phyloP scores from a whole-genome alignment of 1,140 invertebrate species.

The Microplitis mediator region DNA sequence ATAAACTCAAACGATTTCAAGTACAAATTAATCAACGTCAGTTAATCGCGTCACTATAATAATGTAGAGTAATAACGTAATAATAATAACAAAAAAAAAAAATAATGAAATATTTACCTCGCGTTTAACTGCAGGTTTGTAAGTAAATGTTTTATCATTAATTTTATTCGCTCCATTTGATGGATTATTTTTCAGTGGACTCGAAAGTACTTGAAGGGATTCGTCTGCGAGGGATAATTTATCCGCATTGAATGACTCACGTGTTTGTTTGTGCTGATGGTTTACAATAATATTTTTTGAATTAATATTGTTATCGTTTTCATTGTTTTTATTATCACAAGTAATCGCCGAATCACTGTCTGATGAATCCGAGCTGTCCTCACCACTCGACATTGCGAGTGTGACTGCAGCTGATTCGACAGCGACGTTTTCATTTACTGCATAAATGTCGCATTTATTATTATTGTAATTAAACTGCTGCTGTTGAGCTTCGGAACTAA shows the following conservation, averaged over 20 bases:
- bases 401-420: conserved; percentile 42
- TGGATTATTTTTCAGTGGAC: not conserved
- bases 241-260: conserved; percentile 29
- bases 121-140: not conserved
- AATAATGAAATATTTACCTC: conserved; percentile 15
- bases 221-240: not conserved
- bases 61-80: too few relatives aligned
- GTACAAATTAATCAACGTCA: conserved; percentile 22
- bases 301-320: not conserved
- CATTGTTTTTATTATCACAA: not conserved
- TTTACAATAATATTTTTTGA: too few relatives aligned
- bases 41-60: not conserved
- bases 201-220: not conserved
- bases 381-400: conserved; percentile 54
- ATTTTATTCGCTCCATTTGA: not conserved
- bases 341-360: conserved; percentile 29
- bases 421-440: conserved; percentile 34
- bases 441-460: not conserved
- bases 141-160: conserved; percentile 11
- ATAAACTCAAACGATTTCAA: conserved; percentile 7
- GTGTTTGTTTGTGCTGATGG: conserved; percentile 1
- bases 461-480: not conserved
- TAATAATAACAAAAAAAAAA: not conserved
- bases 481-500: not conserved
- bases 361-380: conserved; percentile 47